These are phyloP conservation scores for Pissodes strobi DNA, from an alignment of 1,140 invertebrate species.

Conservation along the genomic window DNA sequence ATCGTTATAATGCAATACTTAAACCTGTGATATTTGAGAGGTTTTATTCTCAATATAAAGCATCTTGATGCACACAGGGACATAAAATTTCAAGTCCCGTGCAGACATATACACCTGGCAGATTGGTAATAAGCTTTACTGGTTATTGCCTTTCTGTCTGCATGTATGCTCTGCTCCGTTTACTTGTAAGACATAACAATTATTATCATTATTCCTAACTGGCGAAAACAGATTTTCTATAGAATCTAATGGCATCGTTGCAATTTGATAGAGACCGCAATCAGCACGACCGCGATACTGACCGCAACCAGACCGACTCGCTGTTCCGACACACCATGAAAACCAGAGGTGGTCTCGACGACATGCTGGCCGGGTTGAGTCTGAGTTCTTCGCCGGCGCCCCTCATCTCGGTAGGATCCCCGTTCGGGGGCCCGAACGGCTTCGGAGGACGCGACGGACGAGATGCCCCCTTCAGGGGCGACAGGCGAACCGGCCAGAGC, in stretches of 20 bases:
- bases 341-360: slow-evolving; percentile 60
- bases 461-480: slow-evolving; percentile 53
- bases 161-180: slow-evolving; percentile 16
- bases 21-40: no score
- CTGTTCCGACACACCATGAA: slow-evolving; percentile 64
- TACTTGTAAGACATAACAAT: slow-evolving; percentile 10
- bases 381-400: slow-evolving; percentile 52
- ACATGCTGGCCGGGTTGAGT: slow-evolving; percentile 58
- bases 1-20: neutral
- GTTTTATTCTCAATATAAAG: no score
- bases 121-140: slow-evolving; percentile 16
- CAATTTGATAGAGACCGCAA: slow-evolving; percentile 58
- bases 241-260: no score
- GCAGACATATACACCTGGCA: no score
- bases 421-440: slow-evolving; percentile 59
- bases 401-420: slow-evolving; percentile 41
- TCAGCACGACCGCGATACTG: slow-evolving; percentile 58
- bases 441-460: slow-evolving; percentile 57
- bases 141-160: slow-evolving; percentile 2
- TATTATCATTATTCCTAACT: no score
- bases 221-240: no score
- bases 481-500: slow-evolving; percentile 54
- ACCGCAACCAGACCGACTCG: slow-evolving; percentile 58
- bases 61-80: no score
- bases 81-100: no score